Base-by-base conservation (phyloP, 2,113 vertebrate species). In the Rhizomys pruinosus region DNA sequence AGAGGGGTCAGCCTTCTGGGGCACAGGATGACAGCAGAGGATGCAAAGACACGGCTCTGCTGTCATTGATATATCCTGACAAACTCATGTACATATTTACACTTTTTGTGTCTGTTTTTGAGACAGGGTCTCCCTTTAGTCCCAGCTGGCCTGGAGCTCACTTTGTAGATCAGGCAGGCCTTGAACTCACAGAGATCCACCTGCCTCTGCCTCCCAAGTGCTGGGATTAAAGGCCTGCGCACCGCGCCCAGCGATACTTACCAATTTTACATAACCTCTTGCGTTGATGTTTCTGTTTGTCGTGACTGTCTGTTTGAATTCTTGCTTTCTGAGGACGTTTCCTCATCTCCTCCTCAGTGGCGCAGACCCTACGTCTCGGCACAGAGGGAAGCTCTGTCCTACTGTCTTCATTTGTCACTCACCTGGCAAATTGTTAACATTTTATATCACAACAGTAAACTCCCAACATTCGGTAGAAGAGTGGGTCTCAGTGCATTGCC, bases 261-360 rank as follows among this genome's bases (percentile, higher is more conserved):
- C n/a, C n/a, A n/a, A n/a, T 80, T 59, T 59, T 76, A 20, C 69
- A 55, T 77, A 82, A 57, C 17, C 59, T 89, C 77, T 29, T n/a
- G n/a, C n/a, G 34, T 72, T 20, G 29, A 32, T 73, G 44, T 32
- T 57, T 42, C n/a, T n/a, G n/a, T 12, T 11, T 42, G 20, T 59
- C 92, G 10, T 82, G 39, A 72, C 81, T 81, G 39, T 73, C 92
- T n/a, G n/a, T n/a, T n/a, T 78, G 55, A 42, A 57, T 61, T 87
- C 15, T 42, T 68, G 20, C 61, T 84, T 61, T 69, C 80, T 90
- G 71, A 76, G 34, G 29, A 27, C 29, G 16, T 52, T 44, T 5
- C 34, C 11, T 73, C 63, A 3, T n/a, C 61, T 34, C 55, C 7
- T 17, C 19, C 15, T 3, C 5, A 29, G 0, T 29, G 79, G 12